Base-by-base conservation (phyloP, 2,113 vertebrate genomes). In the Uropsilus gracilis region DNA sequence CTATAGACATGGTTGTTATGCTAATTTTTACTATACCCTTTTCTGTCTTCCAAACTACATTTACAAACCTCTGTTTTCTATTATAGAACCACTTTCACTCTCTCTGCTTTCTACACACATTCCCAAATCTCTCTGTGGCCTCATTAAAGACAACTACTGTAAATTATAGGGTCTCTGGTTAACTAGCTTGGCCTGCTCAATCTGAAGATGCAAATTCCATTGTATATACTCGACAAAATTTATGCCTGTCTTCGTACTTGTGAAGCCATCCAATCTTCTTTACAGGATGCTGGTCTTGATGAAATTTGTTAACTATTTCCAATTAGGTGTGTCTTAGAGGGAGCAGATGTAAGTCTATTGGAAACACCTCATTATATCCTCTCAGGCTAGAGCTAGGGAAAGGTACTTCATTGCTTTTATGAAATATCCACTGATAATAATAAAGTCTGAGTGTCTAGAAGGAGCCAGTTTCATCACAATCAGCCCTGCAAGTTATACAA, bases 21-120 rank as follows among this genome's bases (percentile, higher is more conserved):
- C 95, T 95, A 85, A 73, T 97, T 98, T 98, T 90, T 97, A 90
- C 89, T 97, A 32, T 93, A 97, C 89, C 69, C 82, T 98, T 96
- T 59, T 89, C 87, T 93, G 91, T 97, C 96, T 98, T 96, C 95
- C 92, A 77, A 97, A 95, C 97, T 95, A 94, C 96, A 95, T 89
- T 53, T 94, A 87, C 61, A 96, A 59, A 94, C 32, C 90, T 96
- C 90, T 89, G 82, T 90, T 96, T 98, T 97, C 30, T 2, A 76
- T 63, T 14, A 5, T 9, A 92, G n/a, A 57, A 46, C 34, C 3
- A 76, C 46, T 97, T 97, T 92, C 82, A 83, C 94, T 89, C 90
- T 78, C 86, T 73, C 75, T 63, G 59, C 42, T 80, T 48, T 96
- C 71, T 90, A 46, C 30, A 30, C 68, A 69, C 50, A 66, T 96